These are phyloP conservation scores for Amphiura filiformis DNA, from an alignment of 35 echinoderm and acorn worm species.

Conservation along the genomic window DNA sequence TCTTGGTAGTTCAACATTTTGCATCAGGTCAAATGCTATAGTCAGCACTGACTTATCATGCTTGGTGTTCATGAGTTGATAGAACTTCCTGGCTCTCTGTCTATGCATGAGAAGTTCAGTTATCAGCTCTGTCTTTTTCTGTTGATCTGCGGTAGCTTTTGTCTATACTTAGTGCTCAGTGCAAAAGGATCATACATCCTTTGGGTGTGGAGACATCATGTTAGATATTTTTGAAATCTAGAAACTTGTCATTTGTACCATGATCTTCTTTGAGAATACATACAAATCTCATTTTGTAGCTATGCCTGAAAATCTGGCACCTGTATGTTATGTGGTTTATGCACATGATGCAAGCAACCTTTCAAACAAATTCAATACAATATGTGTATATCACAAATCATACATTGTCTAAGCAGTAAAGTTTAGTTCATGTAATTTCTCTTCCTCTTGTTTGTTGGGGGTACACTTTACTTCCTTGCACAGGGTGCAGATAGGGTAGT, in stretches of 20 bases:
- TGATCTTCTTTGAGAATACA: no score
- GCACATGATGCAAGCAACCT: no score
- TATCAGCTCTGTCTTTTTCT: background rate
- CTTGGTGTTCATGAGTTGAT: background rate
- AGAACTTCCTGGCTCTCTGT: constrained; percentile 26
- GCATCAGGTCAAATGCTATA: constrained; percentile 48
- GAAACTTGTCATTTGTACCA: no score
- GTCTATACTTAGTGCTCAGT: background rate
- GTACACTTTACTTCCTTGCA: background rate
- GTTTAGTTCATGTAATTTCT: background rate
- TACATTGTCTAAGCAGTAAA: no score
- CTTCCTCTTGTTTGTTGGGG: background rate
- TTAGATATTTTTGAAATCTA: no score
- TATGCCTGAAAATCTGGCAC: no score
- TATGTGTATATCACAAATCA: no score
- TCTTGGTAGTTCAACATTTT: constrained; percentile 46
- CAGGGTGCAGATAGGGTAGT: background rate
- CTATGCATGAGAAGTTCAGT: constrained; percentile 43
- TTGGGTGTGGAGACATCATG: no score
- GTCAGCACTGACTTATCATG: constrained; percentile 10
- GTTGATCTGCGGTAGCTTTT: background rate
- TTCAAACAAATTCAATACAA: no score
- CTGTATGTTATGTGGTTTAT: no score
- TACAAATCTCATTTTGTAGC: no score
- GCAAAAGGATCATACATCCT: constrained; percentile 41